phyloP scores from a whole-genome alignment of 2,113 vertebrate genomes.

The Macaca mulatta region DNA sequence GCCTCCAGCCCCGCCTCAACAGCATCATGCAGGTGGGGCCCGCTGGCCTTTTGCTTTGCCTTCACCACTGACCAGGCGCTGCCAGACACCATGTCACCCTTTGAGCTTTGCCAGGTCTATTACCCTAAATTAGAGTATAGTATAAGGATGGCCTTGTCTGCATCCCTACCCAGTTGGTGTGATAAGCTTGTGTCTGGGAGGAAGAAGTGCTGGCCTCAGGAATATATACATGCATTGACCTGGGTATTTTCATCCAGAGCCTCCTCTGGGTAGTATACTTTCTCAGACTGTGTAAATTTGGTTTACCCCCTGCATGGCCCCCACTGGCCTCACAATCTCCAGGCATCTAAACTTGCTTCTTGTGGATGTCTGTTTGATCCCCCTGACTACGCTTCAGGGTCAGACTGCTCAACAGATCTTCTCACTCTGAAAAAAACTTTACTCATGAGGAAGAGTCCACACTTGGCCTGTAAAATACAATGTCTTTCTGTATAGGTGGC shows the following conservation, averaged over 20 bases:
- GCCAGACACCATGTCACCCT: neutral
- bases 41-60: neutral
- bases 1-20: conserved; percentile 96
- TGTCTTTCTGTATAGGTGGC: neutral
- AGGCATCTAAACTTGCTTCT: neutral
- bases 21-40: conserved; percentile 96
- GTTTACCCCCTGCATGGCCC: neutral
- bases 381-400: neutral
- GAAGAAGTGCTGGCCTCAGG: neutral
- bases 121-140: neutral
- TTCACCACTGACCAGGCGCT: neutral
- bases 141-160: neutral
- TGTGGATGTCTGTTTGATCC: neutral
- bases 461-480: neutral
- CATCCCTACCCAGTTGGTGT: neutral
- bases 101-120: neutral
- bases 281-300: neutral
- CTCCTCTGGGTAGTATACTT: neutral
- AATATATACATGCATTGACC: neutral
- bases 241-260: neutral
- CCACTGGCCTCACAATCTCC: neutral
- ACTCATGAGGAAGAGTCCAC: neutral
- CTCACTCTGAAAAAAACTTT: neutral
- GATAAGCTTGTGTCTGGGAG: neutral
- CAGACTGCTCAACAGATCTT: neutral